These are phyloP conservation scores for rat (Rattus norvegicus) DNA, from an alignment of 2,113 vertebrate species.

Conservation along the genomic window GRCr8 NC_086029.1:59807001-59807500, in stretches of 20 bases:
- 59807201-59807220: neutral
- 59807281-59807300: neutral
- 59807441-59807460: neutral
- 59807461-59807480: neutral
- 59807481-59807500: neutral
- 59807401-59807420: accelerated
- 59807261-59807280: neutral
- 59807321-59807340: neutral
- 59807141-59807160: neutral
- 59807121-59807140: neutral
- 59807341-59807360: neutral
- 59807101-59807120: neutral
- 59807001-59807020: neutral
- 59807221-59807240: neutral
- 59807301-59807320: neutral
- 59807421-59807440: neutral
- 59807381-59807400: neutral
- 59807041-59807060: neutral
- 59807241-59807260: neutral
- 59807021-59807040: neutral
- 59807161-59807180: neutral
- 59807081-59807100: neutral
- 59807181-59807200: neutral
- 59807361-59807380: neutral
- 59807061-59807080: neutral